Percentiles rank a stretch among this genome's conserved stretches.
These are phyloP conservation scores for Pheosia gnoma DNA, from an alignment of 2,888 invertebrate species.

Conservation along the genomic window DNA sequence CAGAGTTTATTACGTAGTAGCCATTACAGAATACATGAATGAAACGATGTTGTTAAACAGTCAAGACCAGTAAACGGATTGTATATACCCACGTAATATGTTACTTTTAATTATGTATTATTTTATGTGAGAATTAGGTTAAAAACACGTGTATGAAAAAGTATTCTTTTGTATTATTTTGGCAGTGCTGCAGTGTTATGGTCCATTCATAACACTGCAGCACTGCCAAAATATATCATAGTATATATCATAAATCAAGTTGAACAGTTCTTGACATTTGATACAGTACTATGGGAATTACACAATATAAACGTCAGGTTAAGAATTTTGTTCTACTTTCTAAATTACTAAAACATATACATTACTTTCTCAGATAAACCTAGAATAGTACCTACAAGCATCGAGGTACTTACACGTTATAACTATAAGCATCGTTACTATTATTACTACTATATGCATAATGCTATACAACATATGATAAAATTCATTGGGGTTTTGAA, in stretches of 20 bases:
- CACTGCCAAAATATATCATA: no score
- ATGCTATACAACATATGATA: no score
- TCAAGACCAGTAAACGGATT: neutral
- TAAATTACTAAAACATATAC: no score
- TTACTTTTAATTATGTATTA: neutral
- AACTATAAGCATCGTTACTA: no score
- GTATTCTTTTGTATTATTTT: neutral
- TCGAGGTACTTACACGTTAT: no score
- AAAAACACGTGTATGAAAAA: neutral
- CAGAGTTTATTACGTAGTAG: constrained; percentile 1
- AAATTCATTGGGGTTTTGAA: no score
- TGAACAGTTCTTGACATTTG: constrained; percentile 25
- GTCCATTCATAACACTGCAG: no score
- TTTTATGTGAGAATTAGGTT: neutral
- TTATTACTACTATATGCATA: no score
- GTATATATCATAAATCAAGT: neutral
- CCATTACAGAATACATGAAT: constrained; percentile 11
- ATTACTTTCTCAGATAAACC: no score
- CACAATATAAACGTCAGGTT: neutral
- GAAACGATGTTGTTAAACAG: neutral
- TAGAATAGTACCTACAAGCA: no score
- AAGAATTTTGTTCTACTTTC: no score
- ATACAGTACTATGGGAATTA: constrained; percentile 17
- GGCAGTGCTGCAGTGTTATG: neutral
- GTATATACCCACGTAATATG: neutral